These are phyloP conservation scores for Falco peregrinus DNA, from an alignment of 2,797 vertebrate genomes.

Conservation along the genomic window DNA sequence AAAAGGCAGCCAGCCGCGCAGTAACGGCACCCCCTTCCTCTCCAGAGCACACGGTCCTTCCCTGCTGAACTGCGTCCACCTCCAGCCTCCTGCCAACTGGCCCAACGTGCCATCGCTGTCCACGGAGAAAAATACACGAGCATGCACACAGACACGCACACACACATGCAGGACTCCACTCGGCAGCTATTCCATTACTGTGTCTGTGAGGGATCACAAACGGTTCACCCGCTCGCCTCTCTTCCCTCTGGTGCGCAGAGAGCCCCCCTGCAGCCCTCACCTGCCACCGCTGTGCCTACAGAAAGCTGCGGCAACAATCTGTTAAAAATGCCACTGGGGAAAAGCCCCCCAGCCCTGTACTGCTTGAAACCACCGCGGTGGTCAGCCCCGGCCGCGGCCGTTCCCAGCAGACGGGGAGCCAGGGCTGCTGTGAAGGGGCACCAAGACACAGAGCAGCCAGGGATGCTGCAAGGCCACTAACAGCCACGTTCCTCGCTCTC, in stretches of 20 bases:
- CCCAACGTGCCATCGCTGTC: accelerated
- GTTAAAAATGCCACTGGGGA: background rate
- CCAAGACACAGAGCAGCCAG: accelerated
- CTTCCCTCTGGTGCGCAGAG: background rate
- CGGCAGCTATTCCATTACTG: background rate
- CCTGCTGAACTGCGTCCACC: accelerated
- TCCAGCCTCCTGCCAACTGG: background rate
- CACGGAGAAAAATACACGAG: background rate
- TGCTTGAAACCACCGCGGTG: accelerated
- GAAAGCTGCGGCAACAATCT: background rate
- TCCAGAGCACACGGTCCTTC: background rate
- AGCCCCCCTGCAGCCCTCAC: background rate
- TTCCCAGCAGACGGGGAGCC: background rate
- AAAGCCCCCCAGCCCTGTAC: background rate
- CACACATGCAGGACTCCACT: background rate
- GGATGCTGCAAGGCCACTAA: background rate
- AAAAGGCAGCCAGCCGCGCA: background rate
- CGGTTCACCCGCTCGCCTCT: accelerated
- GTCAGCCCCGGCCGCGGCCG: background rate
- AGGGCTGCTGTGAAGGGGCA: background rate
- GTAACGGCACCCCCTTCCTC: background rate
- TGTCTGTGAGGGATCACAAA: background rate
- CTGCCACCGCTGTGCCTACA: background rate
- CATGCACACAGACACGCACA: background rate
- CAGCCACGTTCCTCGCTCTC: background rate